Evolutionary conservation across 2,113 vertebrate genomes (phyloP).

Genomic region (Sula dactylatra): DNA sequence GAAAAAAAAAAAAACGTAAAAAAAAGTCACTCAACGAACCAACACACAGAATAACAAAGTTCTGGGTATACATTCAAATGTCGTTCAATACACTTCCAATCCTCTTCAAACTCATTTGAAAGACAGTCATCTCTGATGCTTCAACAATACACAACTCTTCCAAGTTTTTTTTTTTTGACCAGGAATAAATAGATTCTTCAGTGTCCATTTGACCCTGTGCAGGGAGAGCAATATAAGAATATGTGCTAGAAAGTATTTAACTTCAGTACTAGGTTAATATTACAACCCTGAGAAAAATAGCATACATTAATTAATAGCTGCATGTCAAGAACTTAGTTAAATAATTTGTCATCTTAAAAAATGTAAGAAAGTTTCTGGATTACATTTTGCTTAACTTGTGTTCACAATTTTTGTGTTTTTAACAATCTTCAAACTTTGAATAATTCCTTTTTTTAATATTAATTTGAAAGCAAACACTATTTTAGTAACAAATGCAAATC

Average conservation of each 20-base stretch:
- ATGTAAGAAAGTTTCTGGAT: neutral
- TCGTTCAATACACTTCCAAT: neutral
- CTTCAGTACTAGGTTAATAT: neutral
- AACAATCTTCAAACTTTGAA: neutral
- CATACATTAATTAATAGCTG: neutral
- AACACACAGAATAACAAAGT: neutral
- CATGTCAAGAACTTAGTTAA: neutral
- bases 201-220: accelerated
- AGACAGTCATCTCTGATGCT: neutral
- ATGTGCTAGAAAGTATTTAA: neutral
- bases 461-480: neutral
- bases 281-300: neutral
- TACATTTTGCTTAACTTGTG: neutral
- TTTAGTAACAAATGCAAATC: neutral
- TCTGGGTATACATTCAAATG: neutral
- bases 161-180: neutral
- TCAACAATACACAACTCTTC: neutral
- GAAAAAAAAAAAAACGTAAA: neutral
- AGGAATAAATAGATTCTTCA: neutral
- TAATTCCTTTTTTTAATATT: neutral
- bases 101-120: neutral
- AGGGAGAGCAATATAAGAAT: neutral
- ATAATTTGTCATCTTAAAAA: neutral
- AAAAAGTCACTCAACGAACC: neutral
- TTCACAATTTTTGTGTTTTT: neutral